These are phyloP conservation scores for Cynoglossus semilaevis DNA, from an alignment of 2,113 vertebrate species.

Conservation along the genomic window DNA sequence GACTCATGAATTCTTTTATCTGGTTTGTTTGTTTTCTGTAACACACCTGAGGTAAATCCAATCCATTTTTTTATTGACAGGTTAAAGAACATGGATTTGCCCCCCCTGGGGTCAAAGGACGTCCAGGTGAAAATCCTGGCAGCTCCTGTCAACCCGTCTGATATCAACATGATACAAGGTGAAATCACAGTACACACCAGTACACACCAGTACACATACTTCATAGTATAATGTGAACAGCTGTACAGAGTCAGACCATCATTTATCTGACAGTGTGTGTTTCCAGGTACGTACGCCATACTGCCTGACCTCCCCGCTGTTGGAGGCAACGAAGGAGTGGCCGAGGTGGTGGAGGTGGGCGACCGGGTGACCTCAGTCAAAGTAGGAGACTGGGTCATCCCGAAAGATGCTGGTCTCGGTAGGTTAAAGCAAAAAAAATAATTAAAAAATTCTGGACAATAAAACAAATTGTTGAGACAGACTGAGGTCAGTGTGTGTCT, in stretches of 20 bases:
- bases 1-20: too few relatives aligned
- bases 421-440: constrained; percentile 42
- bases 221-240: too few relatives aligned
- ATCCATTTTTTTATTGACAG: constrained; percentile 66
- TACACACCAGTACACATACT: too few relatives aligned
- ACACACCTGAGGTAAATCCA: too few relatives aligned
- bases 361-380: constrained; percentile 73
- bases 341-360: constrained; percentile 85
- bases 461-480: too few relatives aligned
- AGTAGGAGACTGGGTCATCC: constrained; percentile 89
- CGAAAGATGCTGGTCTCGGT: constrained; percentile 81
- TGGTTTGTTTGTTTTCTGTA: too few relatives aligned
- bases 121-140: constrained; percentile 88
- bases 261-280: constrained; percentile 1
- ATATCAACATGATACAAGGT: constrained; percentile 99
- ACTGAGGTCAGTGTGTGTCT: not conserved
- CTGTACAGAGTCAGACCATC: not conserved
- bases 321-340: constrained; percentile 92
- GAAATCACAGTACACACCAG: not conserved
- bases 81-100: constrained; percentile 77
- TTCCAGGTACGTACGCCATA: constrained; percentile 86
- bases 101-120: constrained; percentile 72
- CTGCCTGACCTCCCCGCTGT: constrained; percentile 84
- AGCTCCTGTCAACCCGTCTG: constrained; percentile 91
- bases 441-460: too few relatives aligned